phyloP scores from a whole-genome alignment of 2,797 vertebrate species.

The Eulemur mongoz region DNA sequence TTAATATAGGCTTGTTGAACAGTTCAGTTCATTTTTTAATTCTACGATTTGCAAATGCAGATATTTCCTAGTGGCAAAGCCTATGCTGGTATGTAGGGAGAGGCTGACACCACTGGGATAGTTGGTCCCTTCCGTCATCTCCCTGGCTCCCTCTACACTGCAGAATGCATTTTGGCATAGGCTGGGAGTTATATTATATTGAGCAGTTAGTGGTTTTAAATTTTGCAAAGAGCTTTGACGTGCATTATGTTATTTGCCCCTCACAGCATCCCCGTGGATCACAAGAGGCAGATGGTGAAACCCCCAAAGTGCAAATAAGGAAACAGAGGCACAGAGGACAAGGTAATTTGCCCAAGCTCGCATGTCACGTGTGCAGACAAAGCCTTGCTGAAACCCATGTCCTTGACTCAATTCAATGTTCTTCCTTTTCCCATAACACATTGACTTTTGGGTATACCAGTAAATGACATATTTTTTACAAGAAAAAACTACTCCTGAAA shows the following conservation, averaged over 20 bases:
- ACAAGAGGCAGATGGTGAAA: not conserved
- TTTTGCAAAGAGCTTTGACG: not conserved
- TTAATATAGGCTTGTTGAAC: not conserved
- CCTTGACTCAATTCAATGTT: not conserved
- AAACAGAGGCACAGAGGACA: not conserved
- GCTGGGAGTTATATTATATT: not conserved
- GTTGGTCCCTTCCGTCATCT: not conserved
- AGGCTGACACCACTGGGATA: not conserved
- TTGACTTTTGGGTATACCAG: not conserved
- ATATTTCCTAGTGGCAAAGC: not conserved
- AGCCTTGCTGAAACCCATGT: not conserved
- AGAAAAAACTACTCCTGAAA: not conserved
- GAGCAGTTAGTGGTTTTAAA: not conserved
- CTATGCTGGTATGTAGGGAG: not conserved
- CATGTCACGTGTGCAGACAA: not conserved
- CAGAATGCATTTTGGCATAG: not conserved
- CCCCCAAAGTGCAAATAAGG: not conserved
- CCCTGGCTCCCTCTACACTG: not conserved
- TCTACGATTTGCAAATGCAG: not conserved
- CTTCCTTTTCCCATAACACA: not conserved
- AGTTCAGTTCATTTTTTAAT: constrained; percentile 37
- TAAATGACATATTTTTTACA: not conserved
- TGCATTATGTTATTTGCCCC: not conserved
- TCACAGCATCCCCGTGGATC: not conserved
- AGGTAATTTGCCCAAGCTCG: not conserved